Base-by-base conservation (phyloP, 2,113 vertebrate genomes). In the Hemicordylus capensis region DNA sequence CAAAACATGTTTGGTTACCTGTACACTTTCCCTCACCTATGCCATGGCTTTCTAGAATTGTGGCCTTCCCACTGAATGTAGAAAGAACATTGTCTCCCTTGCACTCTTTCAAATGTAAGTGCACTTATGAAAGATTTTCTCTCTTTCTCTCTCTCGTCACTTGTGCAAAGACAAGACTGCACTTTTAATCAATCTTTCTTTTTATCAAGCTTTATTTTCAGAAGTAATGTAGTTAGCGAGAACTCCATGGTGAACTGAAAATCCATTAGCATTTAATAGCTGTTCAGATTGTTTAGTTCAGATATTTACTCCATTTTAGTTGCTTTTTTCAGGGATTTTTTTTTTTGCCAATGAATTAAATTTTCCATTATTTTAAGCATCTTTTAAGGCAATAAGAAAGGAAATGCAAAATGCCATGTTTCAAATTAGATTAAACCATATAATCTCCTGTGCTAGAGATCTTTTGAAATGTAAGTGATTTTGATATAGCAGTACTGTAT, bases 221-320 rank as follows among this genome's bases (percentile, higher is more conserved):
- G 58, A 59, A 64, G 48, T 64, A 46, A 77, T 72, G 28, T 69
- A 75, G 26, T 83, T 79, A 75, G n/a, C n/a, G 63, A 83, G 39
- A 79, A 67, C 73, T 80, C 37, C 73, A 67, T 10, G 28, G 34
- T 75, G 76, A 80, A 67, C 51, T 83, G 84, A 75, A 89, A 86
- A 83, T 59, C 69, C 56, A 86, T 86, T 89, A 73, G 37, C 39
- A 67, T 51, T 89, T 77, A 86, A 79, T 79, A 83, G 75, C 48
- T 67, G 69, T 59, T 78, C 74, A 83, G 80, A 83, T 51, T 82
- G 61, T 88, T 84, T 67, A 67, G 86, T 75, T 87, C 82, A 79
- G 76, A 88, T 67, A 80, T 44, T 67, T 80, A 74, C 73, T 78
- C 83, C 39, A 79, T 81, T 88, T 88, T 81, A 72, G 67, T 80